Base-by-base conservation (phyloP, 2,797 vertebrate genomes). In the Aeoliscus strigatus region DNA sequence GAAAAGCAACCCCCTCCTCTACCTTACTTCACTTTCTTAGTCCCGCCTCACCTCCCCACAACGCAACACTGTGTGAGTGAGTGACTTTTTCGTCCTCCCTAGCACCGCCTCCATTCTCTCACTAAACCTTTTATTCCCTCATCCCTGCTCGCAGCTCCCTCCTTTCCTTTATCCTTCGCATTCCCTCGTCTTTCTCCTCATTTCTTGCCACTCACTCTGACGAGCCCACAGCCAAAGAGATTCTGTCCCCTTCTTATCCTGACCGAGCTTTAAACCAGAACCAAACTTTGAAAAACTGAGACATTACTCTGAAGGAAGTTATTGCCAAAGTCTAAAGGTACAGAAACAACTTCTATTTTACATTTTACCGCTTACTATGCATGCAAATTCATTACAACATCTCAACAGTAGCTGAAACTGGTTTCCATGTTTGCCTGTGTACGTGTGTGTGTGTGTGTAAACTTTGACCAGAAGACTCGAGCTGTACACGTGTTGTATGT, bases 101-200 rank as follows among this genome's bases (percentile, higher is more conserved):
- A 25, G 75, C 67, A 29, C 78, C 79, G 58, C 82, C 82, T 69
- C 78, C 44, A 27, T 54, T 57, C 60, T 58, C 69, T 76, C 50
- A 82, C 72, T 82, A 77, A 70, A 40, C 62, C 67, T 53, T 67
- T 70, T 33, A 57, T 63, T 70, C 58, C 48, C 54, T 57, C 66
- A 35, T 46, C 28, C 36, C 44, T 11, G 5, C 36, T n/a, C 5
- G 0, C 25, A 37, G 28, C 61, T 52, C 54, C 60, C 62, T 60
- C 63, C 58, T 66, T 21, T 44, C 51, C 32, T 39, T 39, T 59
- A 51, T 50, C 21, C 45, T 66, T n/a, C n/a, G n/a, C n/a, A n/a
- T n/a, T n/a, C 47, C 46, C 43, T 41, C 15, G 35, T 23, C 18
- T 43, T 44, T 48, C 48, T 43, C 28, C 32, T 75, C 63, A 72